These are phyloP conservation scores for Pterobdella sp. DNA, from an alignment of 2,888 invertebrate species.

Conservation along the genomic window DNA sequence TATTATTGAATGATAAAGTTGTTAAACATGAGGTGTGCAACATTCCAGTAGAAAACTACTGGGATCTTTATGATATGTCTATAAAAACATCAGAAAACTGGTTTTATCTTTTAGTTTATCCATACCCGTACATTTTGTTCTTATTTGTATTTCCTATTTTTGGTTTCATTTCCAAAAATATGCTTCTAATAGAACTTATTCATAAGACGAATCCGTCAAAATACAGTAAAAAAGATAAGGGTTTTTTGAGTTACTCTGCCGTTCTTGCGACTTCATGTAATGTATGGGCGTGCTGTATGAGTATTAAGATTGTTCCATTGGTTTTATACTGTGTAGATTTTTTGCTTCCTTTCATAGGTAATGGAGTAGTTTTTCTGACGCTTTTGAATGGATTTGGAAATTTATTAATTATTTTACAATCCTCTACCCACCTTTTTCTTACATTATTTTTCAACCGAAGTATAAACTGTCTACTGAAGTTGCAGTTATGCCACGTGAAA, in stretches of 20 bases:
- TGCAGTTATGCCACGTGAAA: not conserved
- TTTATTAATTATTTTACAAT: slow-evolving; percentile 7
- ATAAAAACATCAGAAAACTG: not conserved
- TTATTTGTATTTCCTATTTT: slow-evolving; percentile 12
- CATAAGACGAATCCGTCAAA: not conserved
- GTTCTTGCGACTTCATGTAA: not conserved
- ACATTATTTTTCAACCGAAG: slow-evolving; percentile 7
- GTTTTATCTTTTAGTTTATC: slow-evolving; percentile 13
- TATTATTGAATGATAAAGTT: slow-evolving; percentile 12
- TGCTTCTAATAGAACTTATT: not conserved
- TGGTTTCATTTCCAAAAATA: slow-evolving; percentile 4
- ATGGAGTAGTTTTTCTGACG: slow-evolving; percentile 13
- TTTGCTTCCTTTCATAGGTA: slow-evolving; percentile 19
- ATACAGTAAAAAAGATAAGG: not conserved
- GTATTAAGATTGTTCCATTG: slow-evolving; percentile 17
- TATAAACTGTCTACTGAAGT: slow-evolving; percentile 7
- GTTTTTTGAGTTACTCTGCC: not conserved
- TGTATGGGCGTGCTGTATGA: slow-evolving; percentile 7
- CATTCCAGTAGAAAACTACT: slow-evolving; percentile 22
- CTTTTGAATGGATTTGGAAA: slow-evolving; percentile 17
- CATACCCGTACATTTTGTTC: not conserved
- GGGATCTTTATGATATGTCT: slow-evolving; percentile 26
- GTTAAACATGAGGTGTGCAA: slow-evolving; percentile 19
- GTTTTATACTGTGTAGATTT: slow-evolving; percentile 18
- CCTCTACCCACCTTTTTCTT: slow-evolving; percentile 7